Percentiles rank a stretch among this genome's conserved stretches.
phyloP scores from a whole-genome alignment of 2,888 invertebrate genomes.

The Stomorhina lunata region DNA sequence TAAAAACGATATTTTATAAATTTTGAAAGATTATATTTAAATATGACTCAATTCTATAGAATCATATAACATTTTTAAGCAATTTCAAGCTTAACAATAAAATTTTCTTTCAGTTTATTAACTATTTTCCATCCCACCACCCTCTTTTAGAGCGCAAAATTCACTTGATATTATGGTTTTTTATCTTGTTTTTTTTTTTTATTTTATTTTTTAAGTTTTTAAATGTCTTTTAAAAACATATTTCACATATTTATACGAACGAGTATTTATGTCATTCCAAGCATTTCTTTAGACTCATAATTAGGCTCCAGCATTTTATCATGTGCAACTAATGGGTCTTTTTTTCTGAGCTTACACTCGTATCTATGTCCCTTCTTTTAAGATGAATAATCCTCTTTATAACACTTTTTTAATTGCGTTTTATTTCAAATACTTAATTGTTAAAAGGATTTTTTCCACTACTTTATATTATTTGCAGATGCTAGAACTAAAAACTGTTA shows the following conservation, averaged over 20 bases:
- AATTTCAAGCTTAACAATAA: background rate
- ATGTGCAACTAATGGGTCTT: conserved; percentile 56
- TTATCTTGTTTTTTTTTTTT: background rate
- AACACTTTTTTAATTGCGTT: conserved; percentile 58
- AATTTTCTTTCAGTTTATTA: conserved; percentile 22
- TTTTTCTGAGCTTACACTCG: background rate
- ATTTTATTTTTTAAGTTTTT: background rate
- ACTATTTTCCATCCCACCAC: background rate
- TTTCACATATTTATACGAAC: conserved; percentile 25
- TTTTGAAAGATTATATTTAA: too few relatives aligned
- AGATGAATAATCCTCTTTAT: conserved; percentile 46
- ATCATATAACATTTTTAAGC: background rate
- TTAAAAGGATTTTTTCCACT: conserved; percentile 33
- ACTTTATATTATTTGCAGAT: background rate
- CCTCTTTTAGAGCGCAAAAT: background rate
- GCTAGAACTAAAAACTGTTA: background rate
- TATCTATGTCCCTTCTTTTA: conserved; percentile 1
- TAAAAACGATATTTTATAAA: too few relatives aligned
- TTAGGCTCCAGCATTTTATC: conserved; percentile 54
- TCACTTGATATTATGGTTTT: conserved; percentile 3
- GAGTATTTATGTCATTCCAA: conserved; percentile 48
- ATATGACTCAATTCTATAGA: background rate
- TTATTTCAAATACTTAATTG: conserved; percentile 40
- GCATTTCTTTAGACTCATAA: conserved; percentile 38
- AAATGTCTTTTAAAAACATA: conserved; percentile 33